A percentile compares a stretch with the other conserved stretches of the same genome.
Evolutionary conservation across 2,113 vertebrate genomes (phyloP).

Genomic region (Acrocephalus arundinaceus): DNA sequence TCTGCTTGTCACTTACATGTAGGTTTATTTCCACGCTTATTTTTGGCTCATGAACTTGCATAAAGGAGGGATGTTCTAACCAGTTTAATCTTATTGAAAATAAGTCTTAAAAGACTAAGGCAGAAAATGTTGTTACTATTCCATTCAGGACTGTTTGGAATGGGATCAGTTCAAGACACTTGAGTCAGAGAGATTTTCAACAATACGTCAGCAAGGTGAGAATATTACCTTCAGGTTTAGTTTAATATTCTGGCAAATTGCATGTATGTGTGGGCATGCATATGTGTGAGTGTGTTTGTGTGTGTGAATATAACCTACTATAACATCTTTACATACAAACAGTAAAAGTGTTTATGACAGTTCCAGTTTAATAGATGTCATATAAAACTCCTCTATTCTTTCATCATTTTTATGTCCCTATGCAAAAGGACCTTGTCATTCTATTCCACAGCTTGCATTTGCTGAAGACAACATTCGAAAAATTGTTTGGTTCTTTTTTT

Average conservation of each 20-base stretch:
- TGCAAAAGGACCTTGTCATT: neutral
- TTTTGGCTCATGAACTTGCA: neutral
- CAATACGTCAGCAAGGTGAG: neutral
- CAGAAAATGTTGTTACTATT: neutral
- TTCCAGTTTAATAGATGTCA: neutral
- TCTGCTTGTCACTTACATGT: neutral
- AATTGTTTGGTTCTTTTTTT: no score
- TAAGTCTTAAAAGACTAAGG: neutral
- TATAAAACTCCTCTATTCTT: neutral
- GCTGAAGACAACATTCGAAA: neutral
- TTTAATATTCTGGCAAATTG: neutral
- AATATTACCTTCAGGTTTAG: neutral
- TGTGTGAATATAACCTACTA: neutral
- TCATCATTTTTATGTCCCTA: neutral
- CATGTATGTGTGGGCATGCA: no score
- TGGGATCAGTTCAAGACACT: neutral
- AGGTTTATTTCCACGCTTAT: neutral
- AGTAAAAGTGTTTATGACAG: neutral
- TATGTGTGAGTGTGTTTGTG: neutral
- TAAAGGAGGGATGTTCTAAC: neutral
- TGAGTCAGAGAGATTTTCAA: neutral
- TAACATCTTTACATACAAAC: neutral
- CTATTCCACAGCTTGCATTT: neutral
- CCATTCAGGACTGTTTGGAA: neutral
- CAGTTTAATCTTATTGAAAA: neutral